Evolutionary conservation across 2,797 vertebrate species (phyloP).

Genomic region (Decapterus maruadsi): DNA sequence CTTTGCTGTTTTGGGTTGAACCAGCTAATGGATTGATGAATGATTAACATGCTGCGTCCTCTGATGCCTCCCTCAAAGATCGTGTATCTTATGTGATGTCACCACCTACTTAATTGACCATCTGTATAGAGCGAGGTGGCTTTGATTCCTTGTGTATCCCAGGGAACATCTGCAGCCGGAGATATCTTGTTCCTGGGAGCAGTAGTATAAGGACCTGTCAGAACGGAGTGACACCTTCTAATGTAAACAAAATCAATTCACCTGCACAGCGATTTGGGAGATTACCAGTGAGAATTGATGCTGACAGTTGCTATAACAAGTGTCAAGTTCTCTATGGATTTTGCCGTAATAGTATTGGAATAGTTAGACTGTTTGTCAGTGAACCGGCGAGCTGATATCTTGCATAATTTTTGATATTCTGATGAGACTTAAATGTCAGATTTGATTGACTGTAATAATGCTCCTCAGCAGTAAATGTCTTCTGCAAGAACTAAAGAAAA

Average conservation of each 20-base stretch:
- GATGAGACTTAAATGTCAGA: slow-evolving; percentile 68
- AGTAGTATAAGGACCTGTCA: slow-evolving; percentile 42
- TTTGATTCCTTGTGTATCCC: slow-evolving; percentile 1
- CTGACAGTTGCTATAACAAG: slow-evolving; percentile 58
- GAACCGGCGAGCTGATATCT: slow-evolving; percentile 49
- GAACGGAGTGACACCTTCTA: slow-evolving; percentile 54
- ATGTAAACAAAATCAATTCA: slow-evolving; percentile 54
- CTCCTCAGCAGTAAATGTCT: slow-evolving; percentile 32
- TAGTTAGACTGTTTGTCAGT: slow-evolving; percentile 45
- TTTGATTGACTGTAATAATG: slow-evolving; percentile 73
- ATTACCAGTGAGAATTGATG: slow-evolving; percentile 59
- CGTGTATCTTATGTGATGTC: slow-evolving; percentile 15
- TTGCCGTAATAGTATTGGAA: slow-evolving; percentile 54
- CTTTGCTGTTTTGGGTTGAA: slow-evolving; percentile 1
- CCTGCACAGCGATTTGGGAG: slow-evolving; percentile 30
- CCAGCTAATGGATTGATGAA: slow-evolving; percentile 17
- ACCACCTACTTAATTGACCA: slow-evolving; percentile 25
- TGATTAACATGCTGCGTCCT: slow-evolving; percentile 24
- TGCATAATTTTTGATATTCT: slow-evolving; percentile 60
- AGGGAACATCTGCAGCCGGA: slow-evolving; percentile 50
- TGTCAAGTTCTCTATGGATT: slow-evolving; percentile 43
- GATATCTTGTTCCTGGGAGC: slow-evolving; percentile 37
- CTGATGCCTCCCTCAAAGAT: background rate
- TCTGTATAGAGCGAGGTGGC: slow-evolving; percentile 23
- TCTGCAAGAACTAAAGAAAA: slow-evolving; percentile 41